Conservation (phyloP, 1,140 invertebrate genomes). For the Theocolax elegans region DNA sequence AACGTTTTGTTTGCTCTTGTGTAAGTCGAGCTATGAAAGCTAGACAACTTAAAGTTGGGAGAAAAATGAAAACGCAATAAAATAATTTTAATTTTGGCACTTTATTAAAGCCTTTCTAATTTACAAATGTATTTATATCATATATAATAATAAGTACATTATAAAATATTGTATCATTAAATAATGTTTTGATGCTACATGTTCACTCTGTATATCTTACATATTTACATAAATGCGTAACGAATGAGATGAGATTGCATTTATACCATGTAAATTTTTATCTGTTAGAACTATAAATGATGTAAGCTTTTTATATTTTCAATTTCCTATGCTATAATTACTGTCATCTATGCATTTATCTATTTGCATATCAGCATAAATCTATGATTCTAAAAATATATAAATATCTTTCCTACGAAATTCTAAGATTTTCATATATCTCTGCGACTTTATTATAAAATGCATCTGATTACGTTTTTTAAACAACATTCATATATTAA, state of each 20-base stretch:
- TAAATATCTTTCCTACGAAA: not conserved
- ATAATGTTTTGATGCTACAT: no score
- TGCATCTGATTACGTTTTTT: not conserved
- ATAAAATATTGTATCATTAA: no score
- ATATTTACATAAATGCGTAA: slow-evolving; percentile 22
- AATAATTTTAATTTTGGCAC: not conserved
- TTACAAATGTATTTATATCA: not conserved
- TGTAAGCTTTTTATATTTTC: not conserved
- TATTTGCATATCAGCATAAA: not conserved
- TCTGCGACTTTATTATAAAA: not conserved
- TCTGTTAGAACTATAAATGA: not conserved
- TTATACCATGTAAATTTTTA: not conserved
- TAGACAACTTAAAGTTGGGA: not conserved
- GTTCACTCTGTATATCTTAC: slow-evolving; percentile 11
- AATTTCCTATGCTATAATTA: not conserved
- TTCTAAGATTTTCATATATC: not conserved
- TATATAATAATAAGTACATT: not conserved
- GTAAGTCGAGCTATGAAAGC: no score
- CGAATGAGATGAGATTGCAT: not conserved
- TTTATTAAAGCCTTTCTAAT: slow-evolving; percentile 17
- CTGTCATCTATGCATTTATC: not conserved
- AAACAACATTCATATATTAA: slow-evolving; percentile 15
- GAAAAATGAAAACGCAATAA: not conserved
- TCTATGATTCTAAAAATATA: slow-evolving; percentile 12
- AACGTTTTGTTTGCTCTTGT: no score